phyloP scores from a whole-genome alignment of 2,797 vertebrate genomes.

The Hozukius guyotensis region DNA sequence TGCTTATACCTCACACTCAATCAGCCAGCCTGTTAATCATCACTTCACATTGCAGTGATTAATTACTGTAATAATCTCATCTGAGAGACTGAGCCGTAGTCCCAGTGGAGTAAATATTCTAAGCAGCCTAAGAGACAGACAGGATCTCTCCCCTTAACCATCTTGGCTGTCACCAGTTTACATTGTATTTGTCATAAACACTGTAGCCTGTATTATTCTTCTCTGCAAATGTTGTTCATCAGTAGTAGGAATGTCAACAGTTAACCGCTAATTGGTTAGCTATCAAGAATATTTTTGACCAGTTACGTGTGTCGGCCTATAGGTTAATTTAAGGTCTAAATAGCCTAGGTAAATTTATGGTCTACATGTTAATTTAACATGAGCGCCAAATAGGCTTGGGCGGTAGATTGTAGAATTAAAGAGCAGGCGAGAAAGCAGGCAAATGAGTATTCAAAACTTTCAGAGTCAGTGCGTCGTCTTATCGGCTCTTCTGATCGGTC shows the following conservation, averaged over 20 bases:
- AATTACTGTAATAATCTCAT: conserved; percentile 71
- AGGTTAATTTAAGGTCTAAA: no score
- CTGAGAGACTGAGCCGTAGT: conserved; percentile 46
- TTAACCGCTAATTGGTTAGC: no score
- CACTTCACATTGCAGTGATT: conserved; percentile 55
- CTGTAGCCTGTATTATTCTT: background rate
- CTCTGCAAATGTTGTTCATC: background rate
- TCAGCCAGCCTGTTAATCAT: conserved; percentile 51
- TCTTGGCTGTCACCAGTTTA: conserved; percentile 4
- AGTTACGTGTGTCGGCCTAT: no score
- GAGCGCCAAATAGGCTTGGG: no score
- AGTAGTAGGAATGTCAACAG: background rate
- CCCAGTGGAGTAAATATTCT: conserved; percentile 39
- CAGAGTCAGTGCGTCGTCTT: no score
- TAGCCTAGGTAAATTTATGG: no score
- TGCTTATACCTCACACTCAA: conserved; percentile 35
- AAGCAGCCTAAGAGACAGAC: conserved; percentile 3
- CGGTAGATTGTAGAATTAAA: no score
- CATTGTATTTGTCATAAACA: background rate
- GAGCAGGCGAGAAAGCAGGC: no score
- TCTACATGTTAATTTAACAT: no score
- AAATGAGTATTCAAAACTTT: no score
- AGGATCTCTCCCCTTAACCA: background rate
- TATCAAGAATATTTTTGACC: no score
- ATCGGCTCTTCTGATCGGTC: no score